phyloP scores from a whole-genome alignment of 1,140 invertebrate species.

The Xylocopa sonorina region DNA sequence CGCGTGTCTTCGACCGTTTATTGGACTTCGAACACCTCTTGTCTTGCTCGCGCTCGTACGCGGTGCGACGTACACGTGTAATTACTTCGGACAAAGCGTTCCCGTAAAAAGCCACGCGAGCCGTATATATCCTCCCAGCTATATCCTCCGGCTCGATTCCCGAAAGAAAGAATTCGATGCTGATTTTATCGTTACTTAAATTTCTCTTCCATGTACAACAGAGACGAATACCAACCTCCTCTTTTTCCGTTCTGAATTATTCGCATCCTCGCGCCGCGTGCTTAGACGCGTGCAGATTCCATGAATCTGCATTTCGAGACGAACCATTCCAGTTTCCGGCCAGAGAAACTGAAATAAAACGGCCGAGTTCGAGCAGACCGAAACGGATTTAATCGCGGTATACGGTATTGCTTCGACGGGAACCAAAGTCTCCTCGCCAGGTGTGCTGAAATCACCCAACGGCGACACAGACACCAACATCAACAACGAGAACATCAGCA shows the following conservation, averaged over 20 bases:
- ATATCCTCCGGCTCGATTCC: too few species aligned
- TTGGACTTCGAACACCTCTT: constrained; percentile 60
- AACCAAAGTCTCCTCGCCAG: constrained; percentile 64
- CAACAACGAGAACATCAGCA: constrained; percentile 64
- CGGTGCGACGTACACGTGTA: constrained; percentile 52
- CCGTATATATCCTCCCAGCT: constrained; percentile 24
- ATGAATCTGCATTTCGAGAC: constrained; percentile 57
- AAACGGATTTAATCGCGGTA: constrained; percentile 73
- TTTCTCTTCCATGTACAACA: too few species aligned
- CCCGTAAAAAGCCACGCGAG: constrained; percentile 45
- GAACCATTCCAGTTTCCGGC: constrained; percentile 25
- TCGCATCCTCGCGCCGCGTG: neutral
- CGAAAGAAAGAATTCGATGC: constrained; percentile 30
- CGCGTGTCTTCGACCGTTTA: constrained; percentile 62
- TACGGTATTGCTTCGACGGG: constrained; percentile 67
- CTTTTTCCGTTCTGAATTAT: neutral
- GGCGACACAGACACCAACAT: constrained; percentile 58
- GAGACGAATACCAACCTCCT: neutral
- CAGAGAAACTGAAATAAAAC: constrained; percentile 14
- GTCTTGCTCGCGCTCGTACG: constrained; percentile 43
- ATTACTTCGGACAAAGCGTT: constrained; percentile 59
- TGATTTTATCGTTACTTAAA: constrained; percentile 16
- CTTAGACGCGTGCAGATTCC: constrained; percentile 18
- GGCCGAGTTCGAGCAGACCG: constrained; percentile 17
- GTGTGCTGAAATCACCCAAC: constrained; percentile 73